Evolutionary conservation across 2,888 invertebrate species (phyloP).

Genomic region (Himalopsyche anomala): DNA sequence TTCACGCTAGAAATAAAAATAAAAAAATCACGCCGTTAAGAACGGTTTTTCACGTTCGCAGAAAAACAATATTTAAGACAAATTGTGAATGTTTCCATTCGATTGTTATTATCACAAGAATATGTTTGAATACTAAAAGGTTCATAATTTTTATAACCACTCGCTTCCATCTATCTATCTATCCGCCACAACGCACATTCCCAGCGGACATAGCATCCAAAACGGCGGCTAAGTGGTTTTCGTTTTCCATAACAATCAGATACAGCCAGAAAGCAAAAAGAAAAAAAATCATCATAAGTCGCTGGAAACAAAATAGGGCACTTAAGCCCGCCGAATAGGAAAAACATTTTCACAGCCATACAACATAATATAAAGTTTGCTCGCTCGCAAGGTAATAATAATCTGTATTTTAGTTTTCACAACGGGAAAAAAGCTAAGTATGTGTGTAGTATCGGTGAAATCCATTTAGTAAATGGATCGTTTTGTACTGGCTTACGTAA

Average conservation of each 20-base stretch:
- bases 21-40: too few relatives aligned
- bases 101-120: too few relatives aligned
- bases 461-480: constrained; percentile 43
- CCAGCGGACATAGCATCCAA: constrained; percentile 7
- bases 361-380: constrained; percentile 23
- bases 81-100: too few relatives aligned
- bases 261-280: constrained; percentile 14
- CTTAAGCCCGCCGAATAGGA: constrained; percentile 31
- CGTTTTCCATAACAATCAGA: constrained; percentile 35
- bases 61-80: too few relatives aligned
- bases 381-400: constrained; percentile 41
- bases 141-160: constrained; percentile 31
- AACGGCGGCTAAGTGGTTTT: constrained; percentile 37
- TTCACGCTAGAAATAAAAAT: too few relatives aligned
- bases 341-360: constrained; percentile 40
- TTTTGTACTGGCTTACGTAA: constrained; percentile 41
- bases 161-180: constrained; percentile 1
- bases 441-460: constrained; percentile 40
- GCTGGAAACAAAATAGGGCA: constrained; percentile 41
- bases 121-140: background rate
- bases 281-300: constrained; percentile 40
- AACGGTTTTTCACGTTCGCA: too few relatives aligned
- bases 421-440: constrained; percentile 14
- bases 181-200: constrained; percentile 6
- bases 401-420: constrained; percentile 40